These are phyloP conservation scores for Synergus umbraculus DNA, from an alignment of 2,888 invertebrate species.

Conservation along the genomic window DNA sequence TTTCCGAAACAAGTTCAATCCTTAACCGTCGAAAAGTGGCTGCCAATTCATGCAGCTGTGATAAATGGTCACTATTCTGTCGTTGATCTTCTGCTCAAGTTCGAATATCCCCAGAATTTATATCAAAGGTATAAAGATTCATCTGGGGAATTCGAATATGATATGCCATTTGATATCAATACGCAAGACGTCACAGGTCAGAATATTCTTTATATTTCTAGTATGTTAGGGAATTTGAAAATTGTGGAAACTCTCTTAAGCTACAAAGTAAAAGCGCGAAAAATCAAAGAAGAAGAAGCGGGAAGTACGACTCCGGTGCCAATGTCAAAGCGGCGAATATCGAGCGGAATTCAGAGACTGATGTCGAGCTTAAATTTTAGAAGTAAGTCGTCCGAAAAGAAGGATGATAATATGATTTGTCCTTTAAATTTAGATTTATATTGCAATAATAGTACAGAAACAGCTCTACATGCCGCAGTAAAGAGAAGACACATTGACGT, in stretches of 20 bases:
- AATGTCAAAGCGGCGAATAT: conserved; percentile 84
- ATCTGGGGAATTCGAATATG: conserved; percentile 88
- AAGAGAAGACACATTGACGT: conserved; percentile 87
- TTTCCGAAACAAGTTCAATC: conserved; percentile 92
- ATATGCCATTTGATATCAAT: conserved; percentile 95
- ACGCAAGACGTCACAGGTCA: conserved; percentile 93
- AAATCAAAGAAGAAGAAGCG: conserved; percentile 77
- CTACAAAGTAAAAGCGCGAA: conserved; percentile 83
- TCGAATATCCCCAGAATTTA: conserved; percentile 87
- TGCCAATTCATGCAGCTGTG: conserved; percentile 95
- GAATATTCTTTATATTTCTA: conserved; percentile 93
- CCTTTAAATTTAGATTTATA: conserved; percentile 87
- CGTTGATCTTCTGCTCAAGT: conserved; percentile 88
- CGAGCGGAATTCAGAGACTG: conserved; percentile 92
- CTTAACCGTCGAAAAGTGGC: conserved; percentile 94
- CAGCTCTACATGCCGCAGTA: conserved; percentile 90
- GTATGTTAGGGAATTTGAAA: conserved; percentile 88
- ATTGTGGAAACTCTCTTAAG: conserved; percentile 88
- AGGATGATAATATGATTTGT: conserved; percentile 80
- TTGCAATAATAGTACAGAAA: conserved; percentile 88
- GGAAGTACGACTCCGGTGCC: conserved; percentile 68
- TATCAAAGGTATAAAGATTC: conserved; percentile 83
- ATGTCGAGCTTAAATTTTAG: conserved; percentile 89
- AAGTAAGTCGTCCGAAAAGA: conserved; percentile 78
- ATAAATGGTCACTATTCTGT: conserved; percentile 91